phyloP scores from a whole-genome alignment of 2,797 vertebrate genomes.

The Ctenopoma multispine region DNA sequence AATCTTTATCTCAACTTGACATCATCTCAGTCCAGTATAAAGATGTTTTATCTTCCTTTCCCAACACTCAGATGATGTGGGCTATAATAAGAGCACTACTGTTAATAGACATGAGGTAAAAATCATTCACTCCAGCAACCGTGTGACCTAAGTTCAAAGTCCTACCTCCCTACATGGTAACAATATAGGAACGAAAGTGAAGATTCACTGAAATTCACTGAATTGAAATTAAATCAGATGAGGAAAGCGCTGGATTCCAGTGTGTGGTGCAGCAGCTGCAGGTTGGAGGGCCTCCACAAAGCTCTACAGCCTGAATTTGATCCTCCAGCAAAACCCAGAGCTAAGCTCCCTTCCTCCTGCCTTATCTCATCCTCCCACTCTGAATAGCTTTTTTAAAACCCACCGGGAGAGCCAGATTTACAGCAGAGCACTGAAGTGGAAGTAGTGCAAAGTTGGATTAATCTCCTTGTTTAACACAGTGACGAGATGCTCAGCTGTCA shows the following conservation, averaged over 20 bases:
- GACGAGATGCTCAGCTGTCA: constrained; percentile 13
- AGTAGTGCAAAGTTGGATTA: constrained; percentile 29
- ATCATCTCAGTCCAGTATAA: no score
- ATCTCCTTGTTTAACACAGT: constrained; percentile 43
- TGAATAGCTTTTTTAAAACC: constrained; percentile 35
- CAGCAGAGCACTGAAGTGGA: constrained; percentile 16
- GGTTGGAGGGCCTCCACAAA: constrained; percentile 1
- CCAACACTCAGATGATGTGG: no score
- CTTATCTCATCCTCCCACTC: constrained; percentile 43
- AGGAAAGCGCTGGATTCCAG: background rate
- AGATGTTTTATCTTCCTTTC: no score
- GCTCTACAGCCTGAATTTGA: constrained; percentile 2
- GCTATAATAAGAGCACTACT: no score
- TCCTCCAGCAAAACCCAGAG: constrained; percentile 14
- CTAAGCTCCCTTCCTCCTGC: background rate
- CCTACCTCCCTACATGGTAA: no score
- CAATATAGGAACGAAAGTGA: no score
- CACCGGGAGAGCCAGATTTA: constrained; percentile 31
- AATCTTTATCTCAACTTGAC: no score
- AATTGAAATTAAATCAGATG: constrained; percentile 7
- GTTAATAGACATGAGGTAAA: no score
- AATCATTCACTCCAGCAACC: no score
- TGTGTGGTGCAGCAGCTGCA: constrained; percentile 3
- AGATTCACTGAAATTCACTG: no score
- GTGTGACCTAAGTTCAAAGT: no score